Evolutionary conservation across 2,113 vertebrate species (phyloP).

Genomic region (Gopherus flavomarginatus): DNA sequence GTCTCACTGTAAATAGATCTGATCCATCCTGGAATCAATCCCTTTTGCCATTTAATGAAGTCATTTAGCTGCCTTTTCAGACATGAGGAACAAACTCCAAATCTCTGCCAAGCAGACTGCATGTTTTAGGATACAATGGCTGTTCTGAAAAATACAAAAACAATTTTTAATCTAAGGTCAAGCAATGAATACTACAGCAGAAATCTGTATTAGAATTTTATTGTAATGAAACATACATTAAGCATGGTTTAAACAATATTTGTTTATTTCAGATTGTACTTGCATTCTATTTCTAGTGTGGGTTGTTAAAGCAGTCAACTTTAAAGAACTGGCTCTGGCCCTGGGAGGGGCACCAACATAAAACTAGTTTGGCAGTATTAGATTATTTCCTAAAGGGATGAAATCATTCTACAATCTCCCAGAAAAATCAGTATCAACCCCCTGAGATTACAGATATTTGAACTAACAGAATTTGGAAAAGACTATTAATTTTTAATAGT

Average conservation of each 20-base stretch:
- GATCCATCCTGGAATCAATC: slow-evolving; percentile 18
- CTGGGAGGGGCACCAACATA: accelerated
- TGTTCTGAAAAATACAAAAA: slow-evolving; percentile 37
- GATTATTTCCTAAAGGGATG: not conserved
- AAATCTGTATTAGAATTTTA: not conserved
- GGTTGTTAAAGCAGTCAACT: not conserved
- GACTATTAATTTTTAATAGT: not conserved
- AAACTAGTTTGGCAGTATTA: not conserved
- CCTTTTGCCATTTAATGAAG: slow-evolving; percentile 42
- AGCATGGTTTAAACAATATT: not conserved
- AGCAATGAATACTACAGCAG: not conserved
- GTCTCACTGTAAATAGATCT: slow-evolving; percentile 90
- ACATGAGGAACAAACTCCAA: slow-evolving; percentile 66
- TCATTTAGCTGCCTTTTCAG: slow-evolving; percentile 48
- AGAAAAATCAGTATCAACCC: not conserved
- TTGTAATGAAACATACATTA: not conserved
- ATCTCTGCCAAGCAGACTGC: slow-evolving; percentile 66
- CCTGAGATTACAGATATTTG: not conserved
- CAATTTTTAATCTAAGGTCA: not conserved
- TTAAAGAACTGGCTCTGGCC: not conserved
- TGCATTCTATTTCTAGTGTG: not conserved
- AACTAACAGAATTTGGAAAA: not conserved
- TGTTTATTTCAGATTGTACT: not conserved
- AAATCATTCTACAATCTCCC: not conserved
- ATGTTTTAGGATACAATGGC: slow-evolving; percentile 73